These are phyloP conservation scores for Amphipoea lucens DNA, from an alignment of 2,888 invertebrate species.

Conservation along the genomic window DNA sequence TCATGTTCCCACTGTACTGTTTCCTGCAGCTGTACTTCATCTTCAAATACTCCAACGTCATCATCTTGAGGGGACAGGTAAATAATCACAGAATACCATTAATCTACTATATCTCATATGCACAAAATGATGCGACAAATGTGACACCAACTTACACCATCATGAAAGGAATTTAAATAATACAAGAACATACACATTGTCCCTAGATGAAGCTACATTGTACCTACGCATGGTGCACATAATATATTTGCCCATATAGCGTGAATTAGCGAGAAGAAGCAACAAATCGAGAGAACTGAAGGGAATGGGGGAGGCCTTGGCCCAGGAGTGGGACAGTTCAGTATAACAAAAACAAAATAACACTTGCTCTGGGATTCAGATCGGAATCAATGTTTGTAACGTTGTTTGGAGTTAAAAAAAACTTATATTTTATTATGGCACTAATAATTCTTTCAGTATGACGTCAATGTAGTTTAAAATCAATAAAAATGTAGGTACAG, in stretches of 20 bases:
- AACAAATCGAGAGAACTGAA: no score
- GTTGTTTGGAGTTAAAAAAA: not conserved
- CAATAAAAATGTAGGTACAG: not conserved
- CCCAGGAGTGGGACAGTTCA: no score
- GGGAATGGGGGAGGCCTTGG: not conserved
- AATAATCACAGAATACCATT: not conserved
- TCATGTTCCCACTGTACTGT: conserved; percentile 93
- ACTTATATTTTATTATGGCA: not conserved
- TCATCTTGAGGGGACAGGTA: conserved; percentile 85
- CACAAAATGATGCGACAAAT: not conserved
- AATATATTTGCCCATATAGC: conserved; percentile 3
- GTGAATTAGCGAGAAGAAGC: not conserved
- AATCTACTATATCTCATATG: not conserved
- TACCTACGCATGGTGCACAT: not conserved
- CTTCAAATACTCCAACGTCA: conserved; percentile 95
- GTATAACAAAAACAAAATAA: not conserved
- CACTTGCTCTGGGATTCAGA: not conserved
- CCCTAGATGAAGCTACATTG: not conserved
- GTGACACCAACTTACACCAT: not conserved
- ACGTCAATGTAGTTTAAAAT: conserved; percentile 2
- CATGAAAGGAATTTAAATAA: not conserved
- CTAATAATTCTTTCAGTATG: conserved; percentile 1
- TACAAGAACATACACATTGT: not conserved
- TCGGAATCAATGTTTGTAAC: not conserved
- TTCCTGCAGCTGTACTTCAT: conserved; percentile 94